phyloP scores from a whole-genome alignment of 2,888 invertebrate genomes.

The Byasa hedistus region DNA sequence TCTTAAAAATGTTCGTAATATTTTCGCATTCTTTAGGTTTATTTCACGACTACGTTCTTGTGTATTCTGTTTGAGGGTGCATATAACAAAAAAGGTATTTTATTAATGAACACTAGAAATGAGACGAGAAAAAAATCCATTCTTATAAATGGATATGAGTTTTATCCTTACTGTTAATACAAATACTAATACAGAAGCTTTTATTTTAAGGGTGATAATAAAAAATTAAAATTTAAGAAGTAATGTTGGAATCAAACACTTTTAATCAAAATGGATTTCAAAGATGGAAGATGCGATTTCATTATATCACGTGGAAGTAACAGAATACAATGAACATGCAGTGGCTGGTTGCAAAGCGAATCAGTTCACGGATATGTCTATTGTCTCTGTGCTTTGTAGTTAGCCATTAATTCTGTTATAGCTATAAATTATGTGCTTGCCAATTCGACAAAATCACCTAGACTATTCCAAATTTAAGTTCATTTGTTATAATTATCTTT shows the following conservation, averaged over 20 bases:
- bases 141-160: too few relatives aligned
- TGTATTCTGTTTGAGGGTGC: not conserved
- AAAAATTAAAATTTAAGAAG: not conserved
- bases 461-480: too few relatives aligned
- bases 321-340: constrained; percentile 15
- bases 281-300: constrained; percentile 4
- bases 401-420: constrained; percentile 23
- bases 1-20: not conserved
- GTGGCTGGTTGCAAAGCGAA: constrained; percentile 7
- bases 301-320: constrained; percentile 7
- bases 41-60: too few relatives aligned
- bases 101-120: too few relatives aligned
- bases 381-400: constrained; percentile 13
- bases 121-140: too few relatives aligned
- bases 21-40: too few relatives aligned
- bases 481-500: too few relatives aligned
- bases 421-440: constrained; percentile 16
- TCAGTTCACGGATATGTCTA: constrained; percentile 26
- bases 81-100: not conserved
- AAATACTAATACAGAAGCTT: not conserved
- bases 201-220: not conserved
- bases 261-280: not conserved
- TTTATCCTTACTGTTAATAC: too few relatives aligned
- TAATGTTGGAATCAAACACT: not conserved
- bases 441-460: constrained; percentile 7